Base-by-base conservation (phyloP, 2,888 invertebrate genomes). In the Epistrophe grossulariae region DNA sequence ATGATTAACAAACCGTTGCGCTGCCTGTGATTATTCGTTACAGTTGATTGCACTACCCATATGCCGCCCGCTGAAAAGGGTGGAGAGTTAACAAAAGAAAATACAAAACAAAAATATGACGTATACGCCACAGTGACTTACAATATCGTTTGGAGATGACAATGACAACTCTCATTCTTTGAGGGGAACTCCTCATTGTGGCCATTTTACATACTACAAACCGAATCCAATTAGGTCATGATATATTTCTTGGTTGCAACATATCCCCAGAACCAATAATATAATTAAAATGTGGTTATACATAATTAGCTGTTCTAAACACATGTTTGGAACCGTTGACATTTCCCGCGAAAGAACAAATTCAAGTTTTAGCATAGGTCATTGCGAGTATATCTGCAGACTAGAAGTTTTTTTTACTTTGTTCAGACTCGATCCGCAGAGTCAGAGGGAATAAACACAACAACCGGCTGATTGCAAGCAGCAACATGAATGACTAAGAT, bases 1-100 rank as follows among this genome's bases (percentile, higher is more conserved):
- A 79, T 87, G 79, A 83, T 79, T 87, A 83, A 87, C 82, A 72
- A 87, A 77, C 87, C 87, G 87, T 87, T 87, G 62, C 62, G 40
- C 13, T 38, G 35, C 17, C 38, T 38, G 19, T 60, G 78, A 59
- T 64, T 76, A 59, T 76, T 79, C 74, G 87, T 83, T 66, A 70
- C 83, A 79, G 66, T 87, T 83, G 87, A 87, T 87, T 79, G 87
- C 87, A 74, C 64, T 79, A 48, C 74, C 40, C 62, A 19, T 55
- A 55, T 62, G 24, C 40, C 62, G 19, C 62, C 15, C 5, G 40
- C 64, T 73, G n/a, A 62, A 64, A 60, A 66, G 73, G 73, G 38
- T 73, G 31, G 45, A 57, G 68, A 66, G 38, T 7, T 19, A n/a
- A 52, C 15, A 45, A 52, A 38, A 15, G 40, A 62, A 17, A 31